Percentiles rank a stretch among this genome's conserved stretches.
Conservation (phyloP, 2,797 vertebrate species). For the Rhabdophis nuchalis region DNA sequence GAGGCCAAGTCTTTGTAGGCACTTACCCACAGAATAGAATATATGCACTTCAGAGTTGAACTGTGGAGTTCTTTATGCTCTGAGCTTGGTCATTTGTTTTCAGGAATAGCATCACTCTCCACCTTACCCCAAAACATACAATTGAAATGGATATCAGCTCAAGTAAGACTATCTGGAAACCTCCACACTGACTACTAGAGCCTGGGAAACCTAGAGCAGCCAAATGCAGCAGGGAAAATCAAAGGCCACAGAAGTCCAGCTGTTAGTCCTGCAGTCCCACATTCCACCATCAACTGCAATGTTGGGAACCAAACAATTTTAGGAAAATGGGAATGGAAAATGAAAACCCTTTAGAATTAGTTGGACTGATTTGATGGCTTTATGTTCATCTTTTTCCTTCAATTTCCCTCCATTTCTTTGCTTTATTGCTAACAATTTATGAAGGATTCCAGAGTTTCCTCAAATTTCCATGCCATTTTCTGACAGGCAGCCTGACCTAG, state of each 20-base stretch:
- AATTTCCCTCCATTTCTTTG: neutral
- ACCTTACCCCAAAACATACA: neutral
- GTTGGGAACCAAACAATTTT: neutral
- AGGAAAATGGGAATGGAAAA: neutral
- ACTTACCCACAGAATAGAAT: neutral
- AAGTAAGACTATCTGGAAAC: neutral
- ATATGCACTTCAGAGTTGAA: neutral
- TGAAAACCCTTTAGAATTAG: neutral
- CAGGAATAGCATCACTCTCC: neutral
- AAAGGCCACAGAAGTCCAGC: neutral
- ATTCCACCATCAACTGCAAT: neutral
- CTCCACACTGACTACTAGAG: neutral
- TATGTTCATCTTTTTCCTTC: neutral
- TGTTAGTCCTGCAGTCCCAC: neutral
- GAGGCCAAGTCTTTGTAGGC: neutral
- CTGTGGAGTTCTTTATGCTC: neutral
- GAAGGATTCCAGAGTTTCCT: neutral
- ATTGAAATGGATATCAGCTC: neutral
- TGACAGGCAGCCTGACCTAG: neutral
- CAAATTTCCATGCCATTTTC: neutral
- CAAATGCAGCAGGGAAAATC: neutral
- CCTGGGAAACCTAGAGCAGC: neutral
- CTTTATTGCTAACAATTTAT: neutral
- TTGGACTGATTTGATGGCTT: neutral
- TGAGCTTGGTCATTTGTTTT: neutral